A percentile compares a stretch with the other conserved stretches of the same genome.
These are phyloP conservation scores for Vulpes lagopus DNA, from an alignment of 2,113 vertebrate species.

Conservation along the genomic window DNA sequence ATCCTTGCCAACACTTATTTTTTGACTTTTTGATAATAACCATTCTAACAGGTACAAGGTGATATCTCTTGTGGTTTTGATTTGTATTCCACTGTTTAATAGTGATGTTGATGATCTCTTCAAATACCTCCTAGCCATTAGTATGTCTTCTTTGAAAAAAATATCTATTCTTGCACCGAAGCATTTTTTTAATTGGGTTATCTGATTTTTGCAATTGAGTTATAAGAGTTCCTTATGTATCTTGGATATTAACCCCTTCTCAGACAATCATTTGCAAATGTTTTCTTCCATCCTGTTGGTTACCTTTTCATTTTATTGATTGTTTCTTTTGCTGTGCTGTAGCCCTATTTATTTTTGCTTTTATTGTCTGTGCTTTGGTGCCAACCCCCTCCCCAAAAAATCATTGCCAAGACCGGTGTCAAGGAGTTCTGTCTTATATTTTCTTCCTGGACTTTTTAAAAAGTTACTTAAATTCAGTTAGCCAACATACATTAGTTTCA, in stretches of 20 bases:
- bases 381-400: background rate
- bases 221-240: background rate
- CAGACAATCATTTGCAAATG: background rate
- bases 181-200: background rate
- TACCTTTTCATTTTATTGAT: background rate
- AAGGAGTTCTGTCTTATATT: background rate
- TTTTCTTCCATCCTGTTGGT: background rate
- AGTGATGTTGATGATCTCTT: background rate
- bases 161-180: background rate
- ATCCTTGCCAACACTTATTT: background rate
- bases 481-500: too few relatives aligned
- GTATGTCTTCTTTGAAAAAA: background rate
- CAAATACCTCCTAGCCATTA: background rate
- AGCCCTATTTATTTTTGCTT: background rate
- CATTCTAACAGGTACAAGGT: background rate
- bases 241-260: background rate
- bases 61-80: background rate
- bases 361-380: background rate
- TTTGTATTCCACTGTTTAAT: background rate
- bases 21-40: background rate
- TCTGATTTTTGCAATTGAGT: background rate
- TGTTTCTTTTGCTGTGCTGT: background rate
- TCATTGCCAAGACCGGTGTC: background rate
- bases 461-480: too few relatives aligned
- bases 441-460: background rate